Percentiles rank a stretch among this genome's conserved stretches.
These are phyloP conservation scores for Heliconius hortense DNA, from an alignment of 2,888 invertebrate genomes.

Conservation along the genomic window DNA sequence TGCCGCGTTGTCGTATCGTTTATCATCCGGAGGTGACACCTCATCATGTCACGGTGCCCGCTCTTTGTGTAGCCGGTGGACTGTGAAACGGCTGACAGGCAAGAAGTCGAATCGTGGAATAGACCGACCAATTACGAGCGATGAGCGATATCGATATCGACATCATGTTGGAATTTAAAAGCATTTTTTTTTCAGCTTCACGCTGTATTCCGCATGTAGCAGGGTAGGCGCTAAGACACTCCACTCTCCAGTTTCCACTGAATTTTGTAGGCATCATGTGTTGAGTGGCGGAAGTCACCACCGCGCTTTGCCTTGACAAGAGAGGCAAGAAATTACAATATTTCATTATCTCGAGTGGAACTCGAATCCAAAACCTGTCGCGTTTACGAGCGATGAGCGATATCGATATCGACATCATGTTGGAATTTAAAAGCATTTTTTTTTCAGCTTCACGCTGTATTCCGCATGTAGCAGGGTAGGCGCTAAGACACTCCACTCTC, in stretches of 20 bases:
- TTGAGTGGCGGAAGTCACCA: too few species aligned
- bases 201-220: too few species aligned
- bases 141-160: conserved; percentile 14
- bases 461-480: too few species aligned
- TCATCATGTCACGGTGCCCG: conserved; percentile 67
- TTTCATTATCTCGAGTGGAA: too few species aligned
- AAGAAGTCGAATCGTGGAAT: conserved; percentile 50
- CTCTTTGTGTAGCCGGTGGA: conserved; percentile 63
- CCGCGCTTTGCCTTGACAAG: too few species aligned
- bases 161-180: conserved; percentile 5
- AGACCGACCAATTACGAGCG: conserved; percentile 43
- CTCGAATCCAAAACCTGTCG: too few species aligned
- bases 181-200: not conserved
- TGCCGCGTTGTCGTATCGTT: conserved; percentile 69
- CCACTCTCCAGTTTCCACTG: too few species aligned
- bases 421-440: not conserved
- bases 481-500: too few species aligned
- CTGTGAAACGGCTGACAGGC: conserved; percentile 63
- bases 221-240: too few species aligned
- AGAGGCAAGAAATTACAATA: too few species aligned
- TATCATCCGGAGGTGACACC: conserved; percentile 78
- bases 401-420: conserved; percentile 17
- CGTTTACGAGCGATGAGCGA: conserved; percentile 24
- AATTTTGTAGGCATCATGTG: too few species aligned
- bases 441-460: too few species aligned